A percentile compares a stretch with the other conserved stretches of the same genome.
Conservation (phyloP, 35 echinoderm and acorn worm species). For the Apostichopus japonicus region DNA sequence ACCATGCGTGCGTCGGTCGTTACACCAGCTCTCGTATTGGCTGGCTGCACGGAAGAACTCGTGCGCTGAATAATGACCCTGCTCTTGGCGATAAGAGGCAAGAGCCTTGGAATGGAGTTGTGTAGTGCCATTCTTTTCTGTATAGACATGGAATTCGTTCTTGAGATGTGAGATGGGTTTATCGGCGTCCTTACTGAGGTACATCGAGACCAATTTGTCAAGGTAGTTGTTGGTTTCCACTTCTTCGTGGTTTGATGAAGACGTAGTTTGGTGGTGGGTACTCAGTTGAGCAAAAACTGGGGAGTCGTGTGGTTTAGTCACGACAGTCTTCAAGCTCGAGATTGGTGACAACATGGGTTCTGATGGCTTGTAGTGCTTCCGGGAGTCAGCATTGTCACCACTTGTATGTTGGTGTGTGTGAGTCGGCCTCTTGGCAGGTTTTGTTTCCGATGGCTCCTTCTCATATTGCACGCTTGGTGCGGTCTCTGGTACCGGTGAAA, state of each 20-base stretch:
- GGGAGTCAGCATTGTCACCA: background rate
- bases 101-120: slow-evolving; percentile 45
- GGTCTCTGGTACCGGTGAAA: slow-evolving; percentile 26
- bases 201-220: slow-evolving; percentile 93
- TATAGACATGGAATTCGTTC: slow-evolving; percentile 95
- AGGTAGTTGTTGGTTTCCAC: slow-evolving; percentile 87
- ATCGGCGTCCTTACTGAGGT: slow-evolving; percentile 84
- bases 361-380: background rate
- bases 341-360: background rate
- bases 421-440: background rate
- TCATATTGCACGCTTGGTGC: background rate
- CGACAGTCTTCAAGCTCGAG: background rate
- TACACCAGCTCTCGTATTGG: slow-evolving; percentile 47
- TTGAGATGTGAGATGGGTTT: slow-evolving; percentile 89
- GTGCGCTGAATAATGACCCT: slow-evolving; percentile 47
- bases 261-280: slow-evolving; percentile 3
- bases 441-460: background rate
- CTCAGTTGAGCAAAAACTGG: slow-evolving; percentile 65
- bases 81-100: slow-evolving; percentile 41
- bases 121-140: slow-evolving; percentile 57
- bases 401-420: background rate
- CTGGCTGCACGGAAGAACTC: slow-evolving; percentile 51
- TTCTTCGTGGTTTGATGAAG: slow-evolving; percentile 48
- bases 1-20: background rate
- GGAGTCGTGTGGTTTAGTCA: slow-evolving; percentile 19